These are phyloP conservation scores for Myripristis murdjan DNA, from an alignment of 2,797 vertebrate species.

Conservation along the genomic window DNA sequence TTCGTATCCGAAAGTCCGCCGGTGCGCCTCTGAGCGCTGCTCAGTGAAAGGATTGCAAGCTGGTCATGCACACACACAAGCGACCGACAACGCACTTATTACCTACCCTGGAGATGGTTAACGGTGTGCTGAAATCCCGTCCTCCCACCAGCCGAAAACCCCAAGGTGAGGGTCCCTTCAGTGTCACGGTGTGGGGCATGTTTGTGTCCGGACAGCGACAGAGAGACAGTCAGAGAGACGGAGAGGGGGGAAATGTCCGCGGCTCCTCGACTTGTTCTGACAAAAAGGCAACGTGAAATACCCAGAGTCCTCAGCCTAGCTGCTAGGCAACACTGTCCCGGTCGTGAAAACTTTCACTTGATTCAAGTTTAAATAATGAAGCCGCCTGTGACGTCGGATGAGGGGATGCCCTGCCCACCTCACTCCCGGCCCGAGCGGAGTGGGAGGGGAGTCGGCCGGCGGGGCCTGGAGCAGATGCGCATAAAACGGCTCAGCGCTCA, in stretches of 20 bases:
- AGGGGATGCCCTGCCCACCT: conserved; percentile 66
- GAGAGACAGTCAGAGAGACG: conserved; percentile 29
- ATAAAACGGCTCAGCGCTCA: too few species aligned
- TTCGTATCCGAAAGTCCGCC: neutral
- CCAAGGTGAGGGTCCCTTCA: conserved; percentile 95
- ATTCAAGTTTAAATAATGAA: conserved; percentile 82
- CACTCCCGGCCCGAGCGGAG: conserved; percentile 3
- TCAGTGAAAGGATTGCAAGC: conserved; percentile 42
- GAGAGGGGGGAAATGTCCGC: conserved; percentile 39
- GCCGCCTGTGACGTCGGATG: conserved; percentile 75
- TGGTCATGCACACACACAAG: neutral
- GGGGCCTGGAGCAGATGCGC: neutral
- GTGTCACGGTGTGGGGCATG: conserved; percentile 91
- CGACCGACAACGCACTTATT: neutral
- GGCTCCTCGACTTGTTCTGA: conserved; percentile 8
- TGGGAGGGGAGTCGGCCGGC: conserved; percentile 43
- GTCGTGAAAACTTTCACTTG: conserved; percentile 64
- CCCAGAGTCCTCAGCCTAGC: conserved; percentile 54
- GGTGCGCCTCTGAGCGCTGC: conserved; percentile 5
- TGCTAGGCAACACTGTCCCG: conserved; percentile 79
- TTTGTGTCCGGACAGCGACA: conserved; percentile 31
- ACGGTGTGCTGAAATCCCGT: conserved; percentile 94
- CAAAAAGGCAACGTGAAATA: conserved; percentile 13
- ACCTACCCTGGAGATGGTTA: conserved; percentile 96
- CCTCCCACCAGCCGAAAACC: conserved; percentile 96